A percentile compares a stretch with the other conserved stretches of the same genome.
Conservation (phyloP, 2,113 vertebrate species). For the Sciurus niger region DNA sequence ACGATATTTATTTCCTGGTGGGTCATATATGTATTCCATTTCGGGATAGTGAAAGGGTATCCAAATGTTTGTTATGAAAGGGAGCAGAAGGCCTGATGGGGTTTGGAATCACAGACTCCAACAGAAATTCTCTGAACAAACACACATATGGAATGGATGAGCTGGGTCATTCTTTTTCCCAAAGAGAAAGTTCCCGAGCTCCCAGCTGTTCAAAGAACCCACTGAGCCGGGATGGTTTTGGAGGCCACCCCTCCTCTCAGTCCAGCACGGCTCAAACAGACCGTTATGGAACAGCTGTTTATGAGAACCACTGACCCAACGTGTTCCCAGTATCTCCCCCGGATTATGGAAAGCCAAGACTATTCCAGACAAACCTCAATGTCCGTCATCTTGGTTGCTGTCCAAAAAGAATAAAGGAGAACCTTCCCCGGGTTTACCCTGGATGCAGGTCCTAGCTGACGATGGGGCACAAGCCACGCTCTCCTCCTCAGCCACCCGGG, state of each 20-base stretch:
- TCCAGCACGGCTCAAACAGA: background rate
- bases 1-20: background rate
- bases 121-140: slow-evolving; percentile 54
- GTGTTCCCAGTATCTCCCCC: background rate
- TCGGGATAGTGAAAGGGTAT: background rate
- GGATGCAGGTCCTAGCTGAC: background rate
- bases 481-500: background rate
- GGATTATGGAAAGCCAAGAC: background rate
- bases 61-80: slow-evolving; percentile 32
- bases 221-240: background rate
- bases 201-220: background rate
- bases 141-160: slow-evolving; percentile 1
- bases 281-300: background rate
- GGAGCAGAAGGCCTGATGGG: background rate
- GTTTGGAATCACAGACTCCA: background rate
- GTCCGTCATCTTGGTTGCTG: background rate
- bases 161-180: slow-evolving; percentile 49
- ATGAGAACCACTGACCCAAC: background rate
- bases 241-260: background rate
- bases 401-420: background rate
- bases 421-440: background rate
- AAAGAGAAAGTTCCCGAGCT: slow-evolving; percentile 48
- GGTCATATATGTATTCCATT: slow-evolving; percentile 17
- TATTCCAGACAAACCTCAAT: background rate
- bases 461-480: fast-evolving